Percentiles rank a stretch among this genome's conserved stretches.
These are phyloP conservation scores for Scolopax rusticola DNA, from an alignment of 2,797 vertebrate genomes.

Conservation along the genomic window DNA sequence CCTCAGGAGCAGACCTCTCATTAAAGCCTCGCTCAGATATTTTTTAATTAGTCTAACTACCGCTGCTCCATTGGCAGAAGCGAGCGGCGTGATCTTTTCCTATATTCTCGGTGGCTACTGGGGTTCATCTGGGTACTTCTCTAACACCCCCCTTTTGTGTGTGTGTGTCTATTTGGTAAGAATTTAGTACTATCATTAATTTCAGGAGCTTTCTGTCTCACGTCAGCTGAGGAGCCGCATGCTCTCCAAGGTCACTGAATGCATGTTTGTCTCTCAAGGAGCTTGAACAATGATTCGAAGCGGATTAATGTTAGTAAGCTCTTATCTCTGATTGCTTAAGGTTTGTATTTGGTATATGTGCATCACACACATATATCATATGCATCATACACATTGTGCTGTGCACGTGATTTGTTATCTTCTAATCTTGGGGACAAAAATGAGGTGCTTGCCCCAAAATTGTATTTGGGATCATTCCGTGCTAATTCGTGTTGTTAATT, in stretches of 20 bases:
- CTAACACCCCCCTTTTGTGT: not conserved
- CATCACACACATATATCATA: not conserved
- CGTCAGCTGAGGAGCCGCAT: slow-evolving; percentile 35
- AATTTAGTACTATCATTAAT: slow-evolving; percentile 22
- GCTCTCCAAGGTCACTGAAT: slow-evolving; percentile 71
- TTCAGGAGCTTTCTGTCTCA: slow-evolving; percentile 64
- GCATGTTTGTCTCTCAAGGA: slow-evolving; percentile 63
- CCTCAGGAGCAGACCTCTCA: not conserved
- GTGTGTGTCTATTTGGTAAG: slow-evolving; percentile 24
- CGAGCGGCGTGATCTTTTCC: slow-evolving; percentile 10
- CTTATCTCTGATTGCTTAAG: slow-evolving; percentile 54
- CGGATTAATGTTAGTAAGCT: slow-evolving; percentile 54
- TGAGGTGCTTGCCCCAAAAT: not conserved
- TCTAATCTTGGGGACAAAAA: not conserved
- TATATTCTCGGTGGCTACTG: not conserved
- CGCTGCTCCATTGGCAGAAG: not conserved
- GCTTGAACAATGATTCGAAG: slow-evolving; percentile 64
- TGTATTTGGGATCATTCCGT: not conserved
- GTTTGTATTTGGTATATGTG: not conserved
- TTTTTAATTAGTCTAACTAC: not conserved
- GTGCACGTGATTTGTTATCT: not conserved
- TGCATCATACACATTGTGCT: not conserved
- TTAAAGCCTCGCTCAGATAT: not conserved
- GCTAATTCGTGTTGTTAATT: slow-evolving; percentile 43
- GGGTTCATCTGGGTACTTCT: not conserved